Evolutionary conservation across 2,888 invertebrate genomes (phyloP), one percentile per base, ranked within the genome.

Genomic region (Brachyopa scutellaris): DNA sequence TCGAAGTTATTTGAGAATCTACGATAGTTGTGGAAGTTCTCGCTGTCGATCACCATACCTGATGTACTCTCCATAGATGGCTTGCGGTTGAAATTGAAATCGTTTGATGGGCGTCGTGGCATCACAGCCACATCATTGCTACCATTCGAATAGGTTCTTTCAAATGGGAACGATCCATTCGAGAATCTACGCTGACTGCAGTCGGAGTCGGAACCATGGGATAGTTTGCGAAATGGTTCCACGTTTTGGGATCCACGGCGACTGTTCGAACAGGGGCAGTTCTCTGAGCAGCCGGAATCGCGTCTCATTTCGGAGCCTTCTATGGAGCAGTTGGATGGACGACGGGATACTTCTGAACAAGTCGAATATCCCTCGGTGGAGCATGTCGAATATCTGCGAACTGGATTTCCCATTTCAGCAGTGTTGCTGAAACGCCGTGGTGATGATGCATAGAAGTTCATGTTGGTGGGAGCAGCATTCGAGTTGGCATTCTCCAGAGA

Each of bases 391-490:
- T 89, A 87, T 21, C 90, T 89, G 21, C 90, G 86, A 17, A 86
- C 86, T 11, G 80, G 72, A 15, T 67, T 67, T 7, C 53, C 53
- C 23, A 74, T 42, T 6, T 79, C 79, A 72, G 95, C 95, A 85
- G 95, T 94, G 21, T 94, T 93, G 49, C 94, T 94, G 86, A 94
- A 90, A 84, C 95, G 91, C 31, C 95, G 91, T 13, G 94, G 85
- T 89, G 86, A 87, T 83, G 87, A 89, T 19, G 87, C 85, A 85
- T 87, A 89, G 85, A 88, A 89, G 83, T 87, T 88, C 53, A 85
- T 84, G 47, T 84, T 85, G 23, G 64, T 61, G 38, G 59, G 57
- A 6, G 64, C 66, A 49, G 36, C 53, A 26, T 23, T 76, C 0
- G 85, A 21, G 26, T 59, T 77, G 26, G 84, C 61, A 83, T 85